Evolutionary conservation across 2,113 vertebrate genomes (phyloP).

Genomic region (Alces alces): DNA sequence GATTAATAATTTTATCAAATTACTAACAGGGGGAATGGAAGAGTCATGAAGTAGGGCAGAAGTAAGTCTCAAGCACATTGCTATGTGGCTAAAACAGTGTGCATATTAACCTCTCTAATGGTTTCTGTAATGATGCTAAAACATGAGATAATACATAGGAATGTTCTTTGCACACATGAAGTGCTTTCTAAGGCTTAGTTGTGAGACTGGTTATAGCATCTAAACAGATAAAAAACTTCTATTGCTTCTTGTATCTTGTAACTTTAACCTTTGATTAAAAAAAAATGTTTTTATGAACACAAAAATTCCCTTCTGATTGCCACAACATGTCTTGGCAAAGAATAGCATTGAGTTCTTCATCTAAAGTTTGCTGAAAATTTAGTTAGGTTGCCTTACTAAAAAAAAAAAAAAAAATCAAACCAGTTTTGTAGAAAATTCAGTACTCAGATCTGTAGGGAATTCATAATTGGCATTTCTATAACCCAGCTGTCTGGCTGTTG

Average conservation of each 20-base stretch:
- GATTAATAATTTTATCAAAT: not conserved
- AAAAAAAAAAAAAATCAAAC: not conserved
- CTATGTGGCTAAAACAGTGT: not conserved
- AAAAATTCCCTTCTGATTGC: not conserved
- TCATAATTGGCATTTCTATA: constrained; percentile 39
- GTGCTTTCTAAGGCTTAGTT: not conserved
- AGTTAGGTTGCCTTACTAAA: not conserved
- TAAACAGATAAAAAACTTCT: not conserved
- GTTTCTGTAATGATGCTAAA: not conserved
- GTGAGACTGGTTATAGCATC: too few species aligned
- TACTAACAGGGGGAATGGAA: not conserved
- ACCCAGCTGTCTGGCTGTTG: constrained; percentile 3
- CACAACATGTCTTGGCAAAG: accelerated
- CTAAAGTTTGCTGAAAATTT: constrained; percentile 25
- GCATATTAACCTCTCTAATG: accelerated
- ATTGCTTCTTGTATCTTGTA: not conserved
- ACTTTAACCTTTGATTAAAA: not conserved
- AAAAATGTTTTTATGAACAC: not conserved
- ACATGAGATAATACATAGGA: accelerated
- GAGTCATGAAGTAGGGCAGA: not conserved
- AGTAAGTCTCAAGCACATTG: not conserved
- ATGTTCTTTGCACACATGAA: not conserved
- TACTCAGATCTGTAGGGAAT: not conserved
- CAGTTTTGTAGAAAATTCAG: not conserved
- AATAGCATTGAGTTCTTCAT: not conserved